A percentile compares a stretch with the other conserved stretches of the same genome.
Evolutionary conservation across 2,797 vertebrate species (phyloP).

Genomic region (Rhinoraja longicauda): DNA sequence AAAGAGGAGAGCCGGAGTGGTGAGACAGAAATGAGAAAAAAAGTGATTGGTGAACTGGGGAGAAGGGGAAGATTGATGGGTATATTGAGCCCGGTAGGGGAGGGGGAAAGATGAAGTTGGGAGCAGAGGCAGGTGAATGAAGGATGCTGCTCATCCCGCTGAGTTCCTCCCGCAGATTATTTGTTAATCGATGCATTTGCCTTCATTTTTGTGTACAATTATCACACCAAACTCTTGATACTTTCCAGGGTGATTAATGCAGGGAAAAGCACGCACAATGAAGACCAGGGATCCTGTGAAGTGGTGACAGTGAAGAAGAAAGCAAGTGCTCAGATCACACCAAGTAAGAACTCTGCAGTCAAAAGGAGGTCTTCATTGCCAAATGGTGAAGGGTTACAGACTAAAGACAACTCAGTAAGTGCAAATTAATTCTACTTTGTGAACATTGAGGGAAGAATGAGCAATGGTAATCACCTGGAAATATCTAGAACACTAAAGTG

Average conservation of each 20-base stretch:
- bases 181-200: neutral
- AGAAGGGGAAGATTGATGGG: no score
- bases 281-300: conserved; percentile 96
- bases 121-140: no score
- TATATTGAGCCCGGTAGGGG: no score
- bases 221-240: conserved; percentile 27
- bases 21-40: no score
- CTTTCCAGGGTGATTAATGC: conserved; percentile 86
- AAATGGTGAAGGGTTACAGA: conserved; percentile 77
- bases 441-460: neutral
- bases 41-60: no score
- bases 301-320: conserved; percentile 79
- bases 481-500: neutral
- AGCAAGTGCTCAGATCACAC: conserved; percentile 59
- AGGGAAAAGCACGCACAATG: conserved; percentile 90
- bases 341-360: conserved; percentile 65
- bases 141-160: no score
- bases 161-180: no score
- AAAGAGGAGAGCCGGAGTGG: no score
- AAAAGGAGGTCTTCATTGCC: conserved; percentile 85
- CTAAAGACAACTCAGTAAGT: conserved; percentile 73
- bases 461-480: neutral
- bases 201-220: conserved; percentile 28
- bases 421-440: neutral
- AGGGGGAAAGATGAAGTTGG: no score